phyloP scores from a whole-genome alignment of 2,888 invertebrate genomes.

The Agrochola litura region DNA sequence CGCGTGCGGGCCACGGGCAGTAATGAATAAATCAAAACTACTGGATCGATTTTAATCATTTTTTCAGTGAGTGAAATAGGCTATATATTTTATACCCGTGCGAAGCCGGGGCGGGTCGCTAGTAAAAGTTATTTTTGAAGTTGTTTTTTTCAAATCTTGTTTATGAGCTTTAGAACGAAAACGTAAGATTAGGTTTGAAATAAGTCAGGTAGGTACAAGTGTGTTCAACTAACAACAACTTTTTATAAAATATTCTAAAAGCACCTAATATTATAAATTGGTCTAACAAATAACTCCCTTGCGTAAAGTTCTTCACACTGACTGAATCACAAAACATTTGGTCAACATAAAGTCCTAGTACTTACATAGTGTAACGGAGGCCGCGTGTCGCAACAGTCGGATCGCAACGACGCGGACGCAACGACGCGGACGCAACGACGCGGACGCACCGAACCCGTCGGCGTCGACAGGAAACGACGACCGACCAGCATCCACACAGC shows the following conservation, averaged over 20 bases:
- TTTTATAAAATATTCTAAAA: not conserved
- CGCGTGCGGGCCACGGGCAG: too few species aligned
- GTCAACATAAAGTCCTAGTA: slow-evolving; percentile 4
- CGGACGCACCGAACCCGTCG: slow-evolving; percentile 30
- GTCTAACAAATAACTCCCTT: not conserved
- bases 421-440: slow-evolving; percentile 31
- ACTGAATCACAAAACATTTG: not conserved
- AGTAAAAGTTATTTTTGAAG: not conserved
- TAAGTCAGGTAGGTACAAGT: too few species aligned
- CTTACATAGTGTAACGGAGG: not conserved
- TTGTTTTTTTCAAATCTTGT: not conserved
- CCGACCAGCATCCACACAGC: slow-evolving; percentile 14
- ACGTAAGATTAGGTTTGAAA: not conserved
- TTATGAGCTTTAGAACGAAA: not conserved
- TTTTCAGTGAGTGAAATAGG: too few species aligned
- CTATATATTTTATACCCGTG: too few species aligned
- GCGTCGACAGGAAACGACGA: slow-evolving; percentile 40
- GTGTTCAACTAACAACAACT: not conserved
- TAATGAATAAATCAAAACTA: too few species aligned
- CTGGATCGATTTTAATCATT: too few species aligned
- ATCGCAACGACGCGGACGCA: slow-evolving; percentile 30
- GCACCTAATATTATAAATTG: not conserved
- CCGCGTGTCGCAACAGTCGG: not conserved
- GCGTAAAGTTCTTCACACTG: not conserved
- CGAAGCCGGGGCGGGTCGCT: too few species aligned